These are phyloP conservation scores for Lampris megalopsis DNA, from an alignment of 2,113 vertebrate species.

Conservation along the genomic window DNA sequence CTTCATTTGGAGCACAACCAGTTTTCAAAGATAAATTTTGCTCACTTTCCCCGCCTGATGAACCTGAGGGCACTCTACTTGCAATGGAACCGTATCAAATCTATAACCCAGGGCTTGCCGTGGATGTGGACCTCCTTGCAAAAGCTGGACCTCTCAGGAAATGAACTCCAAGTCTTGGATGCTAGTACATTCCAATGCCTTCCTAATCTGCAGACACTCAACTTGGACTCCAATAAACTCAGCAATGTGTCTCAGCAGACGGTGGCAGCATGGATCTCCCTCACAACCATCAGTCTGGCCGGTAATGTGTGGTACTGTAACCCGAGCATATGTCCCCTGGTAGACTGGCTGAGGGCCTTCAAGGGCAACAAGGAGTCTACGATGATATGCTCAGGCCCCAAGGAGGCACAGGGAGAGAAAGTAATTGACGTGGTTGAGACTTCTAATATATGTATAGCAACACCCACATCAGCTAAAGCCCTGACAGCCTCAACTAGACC, in stretches of 20 bases:
- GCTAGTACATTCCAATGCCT: slow-evolving; percentile 93
- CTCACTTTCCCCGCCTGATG: slow-evolving; percentile 95
- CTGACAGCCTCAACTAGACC: slow-evolving; percentile 79
- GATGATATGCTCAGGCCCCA: slow-evolving; percentile 95
- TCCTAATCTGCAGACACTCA: slow-evolving; percentile 95
- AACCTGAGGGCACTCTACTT: slow-evolving; percentile 94
- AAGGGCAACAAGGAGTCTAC: slow-evolving; percentile 94
- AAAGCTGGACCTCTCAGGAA: slow-evolving; percentile 97
- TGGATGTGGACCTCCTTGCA: slow-evolving; percentile 99
- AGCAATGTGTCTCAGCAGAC: slow-evolving; percentile 95
- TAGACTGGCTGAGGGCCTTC: slow-evolving; percentile 94
- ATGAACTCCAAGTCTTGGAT: slow-evolving; percentile 91
- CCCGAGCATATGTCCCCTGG: slow-evolving; percentile 92
- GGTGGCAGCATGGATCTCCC: slow-evolving; percentile 92
- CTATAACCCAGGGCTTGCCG: slow-evolving; percentile 91
- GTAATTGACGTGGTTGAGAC: slow-evolving; percentile 93
- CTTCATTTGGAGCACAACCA: slow-evolving; percentile 98
- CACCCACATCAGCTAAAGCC: slow-evolving; percentile 75
- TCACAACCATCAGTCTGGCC: slow-evolving; percentile 93
- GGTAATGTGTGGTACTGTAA: slow-evolving; percentile 97
- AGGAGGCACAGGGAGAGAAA: slow-evolving; percentile 94
- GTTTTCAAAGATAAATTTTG: slow-evolving; percentile 97
- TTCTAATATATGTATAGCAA: slow-evolving; percentile 89
- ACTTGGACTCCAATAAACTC: slow-evolving; percentile 97
- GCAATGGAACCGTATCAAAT: slow-evolving; percentile 95